Evolutionary conservation across 2,888 invertebrate genomes (phyloP), one percentile per base, ranked within the genome.

Genomic region (Stenodera caucasica): DNA sequence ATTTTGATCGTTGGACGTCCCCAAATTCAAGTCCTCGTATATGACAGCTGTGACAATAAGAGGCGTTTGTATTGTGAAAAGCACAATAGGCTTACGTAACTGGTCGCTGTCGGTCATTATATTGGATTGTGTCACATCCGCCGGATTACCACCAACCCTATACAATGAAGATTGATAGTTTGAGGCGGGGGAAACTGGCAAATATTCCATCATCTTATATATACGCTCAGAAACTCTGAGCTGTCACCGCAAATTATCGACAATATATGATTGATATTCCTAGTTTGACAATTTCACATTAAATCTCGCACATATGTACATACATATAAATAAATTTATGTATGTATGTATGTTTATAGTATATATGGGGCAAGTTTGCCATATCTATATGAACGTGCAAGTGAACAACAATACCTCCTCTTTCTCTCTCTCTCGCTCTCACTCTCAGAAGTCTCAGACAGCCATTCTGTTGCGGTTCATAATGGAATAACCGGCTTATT

Each of bases 401-500:
- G 70, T 68, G 68, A 69, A 71, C 70, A 69, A 74, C 72, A 74
- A 72, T 74, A 70, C 71, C 64, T 69, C 3, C 26, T 26, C 26
- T 26, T 26, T 26, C 2, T 26, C 5, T 26, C 26, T 5, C 26
- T 26, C 26, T 26, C 26, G 2, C 26, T 26, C 26, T 26, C 26
- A 4, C 40, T 45, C 64, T 64, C 66, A 61, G 57, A 65, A 63
- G 57, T 56, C 68, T 70, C 68, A 64, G 70, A 69, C 72, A 73
- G 70, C 68, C 69, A 68, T 72, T 72, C 73, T 71, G 73, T 73
- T 75, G 75, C 68, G 75, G 75, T 75, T 77, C 75, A 78, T 77
- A 78, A 79, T 78, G 76, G 77, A 78, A 79, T 79, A 78, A 78
- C 77, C 73, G 70, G 76, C 75, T 78, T 79, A 78, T 79, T 78